Percentiles rank a stretch among this genome's conserved stretches.
Conservation (phyloP, 2,888 invertebrate species). For the Amorpha juglandis region DNA sequence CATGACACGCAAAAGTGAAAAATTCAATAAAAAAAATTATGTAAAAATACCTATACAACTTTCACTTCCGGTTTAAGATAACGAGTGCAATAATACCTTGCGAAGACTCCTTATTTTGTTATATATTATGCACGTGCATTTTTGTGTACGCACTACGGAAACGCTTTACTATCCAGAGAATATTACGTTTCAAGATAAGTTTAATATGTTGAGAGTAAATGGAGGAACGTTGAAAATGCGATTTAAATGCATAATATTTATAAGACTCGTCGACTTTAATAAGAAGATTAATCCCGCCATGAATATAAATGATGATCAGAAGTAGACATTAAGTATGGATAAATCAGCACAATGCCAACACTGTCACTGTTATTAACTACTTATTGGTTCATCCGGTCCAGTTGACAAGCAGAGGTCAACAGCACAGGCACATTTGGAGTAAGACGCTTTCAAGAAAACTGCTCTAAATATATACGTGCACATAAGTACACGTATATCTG, state of each 20-base stretch:
- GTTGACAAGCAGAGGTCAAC: background rate
- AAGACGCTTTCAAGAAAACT: background rate
- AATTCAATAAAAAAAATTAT: background rate
- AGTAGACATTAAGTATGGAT: background rate
- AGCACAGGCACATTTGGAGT: background rate
- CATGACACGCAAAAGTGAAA: background rate
- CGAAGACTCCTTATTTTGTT: background rate
- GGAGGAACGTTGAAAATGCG: background rate
- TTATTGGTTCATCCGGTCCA: conserved; percentile 18
- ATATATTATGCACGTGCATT: background rate
- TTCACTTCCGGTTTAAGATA: conserved; percentile 19
- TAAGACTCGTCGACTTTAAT: background rate
- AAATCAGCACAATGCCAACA: background rate
- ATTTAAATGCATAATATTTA: no score
- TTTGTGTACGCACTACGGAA: background rate
- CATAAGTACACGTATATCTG: no score
- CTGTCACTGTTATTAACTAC: background rate
- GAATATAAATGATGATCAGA: background rate
- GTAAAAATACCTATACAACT: background rate
- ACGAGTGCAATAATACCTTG: conserved; percentile 5
- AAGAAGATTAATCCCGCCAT: background rate
- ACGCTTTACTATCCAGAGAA: background rate
- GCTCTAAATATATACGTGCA: no score
- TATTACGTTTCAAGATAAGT: background rate
- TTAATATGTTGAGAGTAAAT: background rate